Evolutionary conservation across 2,888 invertebrate genomes (phyloP).

Genomic region (Nowickia ferox): DNA sequence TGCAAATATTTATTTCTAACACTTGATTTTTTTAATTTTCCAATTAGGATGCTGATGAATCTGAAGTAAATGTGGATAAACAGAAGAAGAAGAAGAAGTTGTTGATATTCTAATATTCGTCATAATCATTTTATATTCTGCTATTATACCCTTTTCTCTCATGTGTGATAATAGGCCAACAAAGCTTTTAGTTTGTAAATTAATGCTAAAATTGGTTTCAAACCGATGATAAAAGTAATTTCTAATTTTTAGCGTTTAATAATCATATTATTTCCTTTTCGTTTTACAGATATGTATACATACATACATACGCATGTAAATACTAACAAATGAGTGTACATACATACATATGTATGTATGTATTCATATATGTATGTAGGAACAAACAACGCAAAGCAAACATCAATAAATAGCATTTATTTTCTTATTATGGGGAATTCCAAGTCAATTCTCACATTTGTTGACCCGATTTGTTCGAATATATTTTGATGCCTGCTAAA

Average conservation of each 20-base stretch:
- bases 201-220: not conserved
- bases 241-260: not conserved
- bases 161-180: conserved; percentile 49
- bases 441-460: too few relatives aligned
- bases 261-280: conserved; percentile 56
- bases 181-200: not conserved
- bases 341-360: conserved; percentile 30
- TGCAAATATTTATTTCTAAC: not conserved
- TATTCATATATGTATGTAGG: not conserved
- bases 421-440: conserved; percentile 15
- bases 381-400: conserved; percentile 1
- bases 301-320: not conserved
- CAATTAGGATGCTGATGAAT: conserved; percentile 79
- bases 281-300: conserved; percentile 46
- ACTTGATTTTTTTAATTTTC: not conserved
- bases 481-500: too few relatives aligned
- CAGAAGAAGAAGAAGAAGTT: conserved; percentile 81
- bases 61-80: conserved; percentile 77
- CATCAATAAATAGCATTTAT: conserved; percentile 60
- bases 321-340: too few relatives aligned
- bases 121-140: conserved; percentile 11
- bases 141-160: conserved; percentile 5
- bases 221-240: not conserved
- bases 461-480: too few relatives aligned
- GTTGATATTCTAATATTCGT: conserved; percentile 77